Evolutionary conservation across 2,113 vertebrate species (phyloP).

Genomic region (Gavialis gangeticus): DNA sequence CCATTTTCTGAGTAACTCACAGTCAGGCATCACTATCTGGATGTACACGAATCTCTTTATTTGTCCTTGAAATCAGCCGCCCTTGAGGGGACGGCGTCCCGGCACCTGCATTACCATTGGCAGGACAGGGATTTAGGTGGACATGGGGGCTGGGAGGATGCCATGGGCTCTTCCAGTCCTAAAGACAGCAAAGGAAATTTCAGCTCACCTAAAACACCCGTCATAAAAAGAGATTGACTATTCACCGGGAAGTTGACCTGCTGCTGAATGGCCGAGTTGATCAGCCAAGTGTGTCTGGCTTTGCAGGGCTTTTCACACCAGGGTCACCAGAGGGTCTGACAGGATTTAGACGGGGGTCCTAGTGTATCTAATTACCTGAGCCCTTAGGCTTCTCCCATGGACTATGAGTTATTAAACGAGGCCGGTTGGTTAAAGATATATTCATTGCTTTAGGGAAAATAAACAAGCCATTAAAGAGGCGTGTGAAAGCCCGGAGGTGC

Average conservation of each 20-base stretch:
- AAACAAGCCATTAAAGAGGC: constrained; percentile 43
- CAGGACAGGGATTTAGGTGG: background rate
- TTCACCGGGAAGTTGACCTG: background rate
- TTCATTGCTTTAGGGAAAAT: constrained; percentile 3
- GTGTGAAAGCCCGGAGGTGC: constrained; percentile 1
- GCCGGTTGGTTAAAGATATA: constrained; percentile 9
- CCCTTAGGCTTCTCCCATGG: background rate
- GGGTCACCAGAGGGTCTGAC: background rate
- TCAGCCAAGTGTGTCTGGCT: background rate
- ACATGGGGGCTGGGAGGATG: background rate
- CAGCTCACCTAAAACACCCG: background rate
- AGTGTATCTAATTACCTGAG: background rate
- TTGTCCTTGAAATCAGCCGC: background rate
- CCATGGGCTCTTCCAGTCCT: background rate
- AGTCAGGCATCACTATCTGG: background rate
- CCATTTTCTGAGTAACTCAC: background rate
- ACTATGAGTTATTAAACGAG: constrained; percentile 24
- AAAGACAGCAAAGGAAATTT: background rate
- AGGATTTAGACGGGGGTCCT: background rate
- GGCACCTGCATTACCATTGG: background rate
- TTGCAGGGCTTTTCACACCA: background rate
- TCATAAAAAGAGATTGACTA: constrained; percentile 6
- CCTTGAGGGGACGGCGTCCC: background rate
- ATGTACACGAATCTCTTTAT: background rate
- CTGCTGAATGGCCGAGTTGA: background rate